Evolutionary conservation across 2,113 vertebrate species (phyloP).

Genomic region (Labeo catla): DNA sequence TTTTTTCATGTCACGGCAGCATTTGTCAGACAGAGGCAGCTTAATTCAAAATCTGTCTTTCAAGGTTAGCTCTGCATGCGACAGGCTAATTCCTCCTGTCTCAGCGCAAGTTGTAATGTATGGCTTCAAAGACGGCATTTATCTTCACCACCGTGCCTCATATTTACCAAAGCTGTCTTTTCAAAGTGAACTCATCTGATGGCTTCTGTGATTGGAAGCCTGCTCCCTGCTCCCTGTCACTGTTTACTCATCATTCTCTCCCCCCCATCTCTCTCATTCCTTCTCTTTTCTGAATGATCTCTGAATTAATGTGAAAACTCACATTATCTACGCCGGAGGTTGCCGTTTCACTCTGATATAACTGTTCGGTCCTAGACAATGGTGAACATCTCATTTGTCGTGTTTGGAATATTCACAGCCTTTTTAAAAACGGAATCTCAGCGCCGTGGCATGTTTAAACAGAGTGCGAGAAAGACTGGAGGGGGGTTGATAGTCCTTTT

Average conservation of each 20-base stretch:
- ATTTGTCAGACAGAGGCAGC: background rate
- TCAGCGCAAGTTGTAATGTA: conserved; percentile 46
- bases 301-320: conserved; percentile 32
- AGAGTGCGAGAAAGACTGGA: background rate
- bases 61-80: conserved; percentile 42
- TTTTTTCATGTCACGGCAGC: conserved; percentile 14
- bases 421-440: background rate
- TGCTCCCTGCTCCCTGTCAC: conserved; percentile 15
- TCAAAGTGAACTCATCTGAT: conserved; percentile 42
- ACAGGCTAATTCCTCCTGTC: conserved; percentile 16
- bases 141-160: conserved; percentile 53
- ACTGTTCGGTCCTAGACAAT: conserved; percentile 3
- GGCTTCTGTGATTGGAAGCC: conserved; percentile 16
- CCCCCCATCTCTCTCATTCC: conserved; percentile 24
- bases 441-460: background rate
- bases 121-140: conserved; percentile 59
- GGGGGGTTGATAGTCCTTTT: background rate
- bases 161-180: conserved; percentile 49
- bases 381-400: conserved; percentile 8
- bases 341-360: conserved; percentile 35
- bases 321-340: conserved; percentile 62
- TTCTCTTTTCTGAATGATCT: background rate
- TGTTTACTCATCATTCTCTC: conserved; percentile 2
- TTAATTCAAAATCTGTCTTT: conserved; percentile 33
- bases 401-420: conserved; percentile 11